Conservation (phyloP, 2,888 invertebrate genomes). For the Chloromyia formosa region DNA sequence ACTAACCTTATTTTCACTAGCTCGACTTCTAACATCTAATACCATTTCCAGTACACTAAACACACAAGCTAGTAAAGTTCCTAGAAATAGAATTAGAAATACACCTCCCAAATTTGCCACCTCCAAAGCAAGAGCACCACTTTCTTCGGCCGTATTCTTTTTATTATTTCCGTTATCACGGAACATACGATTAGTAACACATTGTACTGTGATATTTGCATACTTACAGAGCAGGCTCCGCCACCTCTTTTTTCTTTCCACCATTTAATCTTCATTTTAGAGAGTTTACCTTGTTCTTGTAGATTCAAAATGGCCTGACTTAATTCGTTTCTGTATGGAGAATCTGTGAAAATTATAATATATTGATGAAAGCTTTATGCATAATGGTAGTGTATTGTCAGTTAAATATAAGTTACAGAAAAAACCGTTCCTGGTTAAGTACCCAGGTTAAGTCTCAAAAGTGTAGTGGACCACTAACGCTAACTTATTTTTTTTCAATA, state of each 20-base stretch:
- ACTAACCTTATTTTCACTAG: constrained; percentile 49
- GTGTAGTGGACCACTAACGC: no score
- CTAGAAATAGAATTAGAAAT: constrained; percentile 69
- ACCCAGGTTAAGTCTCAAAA: no score
- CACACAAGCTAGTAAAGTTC: constrained; percentile 61
- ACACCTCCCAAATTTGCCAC: constrained; percentile 75
- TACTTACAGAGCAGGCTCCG: constrained; percentile 73
- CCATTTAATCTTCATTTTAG: constrained; percentile 84
- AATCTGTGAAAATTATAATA: constrained; percentile 55
- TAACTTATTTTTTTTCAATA: no score
- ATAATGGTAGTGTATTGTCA: no score
- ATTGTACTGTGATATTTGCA: not conserved
- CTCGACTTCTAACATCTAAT: constrained; percentile 57
- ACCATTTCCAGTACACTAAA: constrained; percentile 60
- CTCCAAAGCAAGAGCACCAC: constrained; percentile 65
- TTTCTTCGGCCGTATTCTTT: constrained; percentile 32
- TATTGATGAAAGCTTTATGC: no score
- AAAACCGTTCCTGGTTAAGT: no score
- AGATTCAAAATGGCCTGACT: constrained; percentile 84
- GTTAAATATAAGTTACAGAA: no score
- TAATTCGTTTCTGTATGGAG: constrained; percentile 74
- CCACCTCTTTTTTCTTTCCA: constrained; percentile 87
- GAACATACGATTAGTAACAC: not conserved
- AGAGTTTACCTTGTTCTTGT: constrained; percentile 84
- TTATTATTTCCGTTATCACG: not conserved